Base-by-base conservation (phyloP, 2,113 vertebrate species). In the Oryzias celebensis region DNA sequence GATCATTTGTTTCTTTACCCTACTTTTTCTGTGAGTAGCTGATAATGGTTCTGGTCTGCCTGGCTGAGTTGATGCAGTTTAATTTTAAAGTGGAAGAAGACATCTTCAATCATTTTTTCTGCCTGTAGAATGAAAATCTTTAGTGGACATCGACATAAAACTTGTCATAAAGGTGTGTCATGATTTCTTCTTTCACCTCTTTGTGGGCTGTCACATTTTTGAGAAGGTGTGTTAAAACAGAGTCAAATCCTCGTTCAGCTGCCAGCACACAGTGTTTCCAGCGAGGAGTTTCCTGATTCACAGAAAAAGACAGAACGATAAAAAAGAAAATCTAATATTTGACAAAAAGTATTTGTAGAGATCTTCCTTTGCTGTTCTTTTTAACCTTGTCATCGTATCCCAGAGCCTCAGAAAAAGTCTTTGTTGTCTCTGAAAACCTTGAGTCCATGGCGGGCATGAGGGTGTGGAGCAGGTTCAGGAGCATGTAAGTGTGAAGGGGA, bases 401-500 rank as follows among this genome's bases (percentile, higher is more conserved):
- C 31, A 76, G 56, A 42, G 73, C 74, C 26, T 61, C 7, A 7
- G 87, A 87, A 51, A 89, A 65, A 58, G 81, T 87, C 17, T 58
- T 86, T 28, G 75, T 71, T 7, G 75, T 87, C 62, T 88, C 75
- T 23, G 66, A 72, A 52, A 92, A 92, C 26, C 84, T 89, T 66
- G 89, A 87, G 70, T 91, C 89, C 54, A 93, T 81, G 1, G 91
- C 90, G 3, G 90, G 91, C 61, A 87, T 86, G 47, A 93, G 23
- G 7, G 87, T 91, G 74, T 92, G 88, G 69, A 93, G 82, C 15
- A 92, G 83, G 68, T 86, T 89, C 22, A 92, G 65, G 52, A 92
- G 43, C 91, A 93, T 93, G 54, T 77, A 93, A 0, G 87, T 91
- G 22, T 91, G 89, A 58, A 93, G 80, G 14, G 88, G 73, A 51